Evolutionary conservation across 64 coral and sea anemone genomes (phyloP), one percentile per base, ranked within the genome.

Genomic region (Dendronephthya gigantea): DNA sequence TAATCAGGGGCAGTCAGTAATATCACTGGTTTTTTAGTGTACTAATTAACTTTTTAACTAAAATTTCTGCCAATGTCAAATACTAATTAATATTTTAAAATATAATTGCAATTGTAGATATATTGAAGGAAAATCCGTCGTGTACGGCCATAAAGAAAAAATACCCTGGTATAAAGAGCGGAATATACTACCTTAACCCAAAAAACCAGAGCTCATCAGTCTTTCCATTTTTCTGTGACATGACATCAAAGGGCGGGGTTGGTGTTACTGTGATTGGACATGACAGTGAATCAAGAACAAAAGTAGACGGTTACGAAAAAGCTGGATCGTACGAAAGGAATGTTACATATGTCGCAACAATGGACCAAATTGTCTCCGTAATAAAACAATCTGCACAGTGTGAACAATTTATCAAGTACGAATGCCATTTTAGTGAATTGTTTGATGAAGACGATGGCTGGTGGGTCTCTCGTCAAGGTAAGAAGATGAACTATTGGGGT

Each of bases 401-500:
- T 17, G 72, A 79, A 29, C 84, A 86, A 55, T 86, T 86, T 40
- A 86, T 86, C 30, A 62, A 86, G 35, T 86, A 49, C 37, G 84
- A 86, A 50, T 86, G 84, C 32, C 22, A 39, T n/a, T 35, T 27
- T 37, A 2, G 25, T 10, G 19, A 9, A 12, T 15, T 86, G 17
- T 39, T 79, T 9, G 1, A 79, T 16, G n/a, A 12, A 33, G 31
- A 59, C 34, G 4, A 39, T 19, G 50, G 43, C 0, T 86, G 84
- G 50, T 86, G 84, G 84, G 84, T 66, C 19, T 86, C 84, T 32
- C 84, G 84, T 38, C 50, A 68, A 8, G 84, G 84, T 13, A 29
- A 86, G 2, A 65, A 23, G 19, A 86, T 86, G 84, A 66, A 58
- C 22, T 86, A 86, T 55, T 86, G 84, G 84, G 84, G 84, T 38